These are phyloP conservation scores for Dorcus hopei DNA, from an alignment of 2,888 invertebrate species.

Conservation along the genomic window DNA sequence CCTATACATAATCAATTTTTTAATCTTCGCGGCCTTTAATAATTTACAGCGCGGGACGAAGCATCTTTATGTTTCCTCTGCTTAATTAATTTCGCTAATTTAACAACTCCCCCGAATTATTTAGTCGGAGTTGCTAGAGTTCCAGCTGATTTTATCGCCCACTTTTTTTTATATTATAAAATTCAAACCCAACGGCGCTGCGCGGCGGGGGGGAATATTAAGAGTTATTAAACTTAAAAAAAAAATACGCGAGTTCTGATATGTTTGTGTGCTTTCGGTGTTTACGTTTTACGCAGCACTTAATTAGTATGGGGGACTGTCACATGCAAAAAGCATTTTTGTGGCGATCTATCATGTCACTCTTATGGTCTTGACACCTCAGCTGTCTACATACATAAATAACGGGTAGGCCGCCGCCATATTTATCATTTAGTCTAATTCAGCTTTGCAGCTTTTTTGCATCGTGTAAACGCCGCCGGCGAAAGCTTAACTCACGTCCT, in stretches of 20 bases:
- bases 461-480: too few species aligned
- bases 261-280: not conserved
- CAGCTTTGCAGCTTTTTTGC: too few species aligned
- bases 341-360: conserved; percentile 17
- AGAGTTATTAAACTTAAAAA: not conserved
- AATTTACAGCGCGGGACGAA: not conserved
- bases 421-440: conserved; percentile 1
- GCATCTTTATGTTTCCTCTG: not conserved
- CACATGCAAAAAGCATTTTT: conserved; percentile 14
- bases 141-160: not conserved
- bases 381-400: conserved; percentile 9
- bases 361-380: conserved; percentile 17
- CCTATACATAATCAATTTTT: not conserved
- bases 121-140: not conserved
- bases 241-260: not conserved
- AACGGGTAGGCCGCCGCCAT: conserved; percentile 3
- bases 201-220: not conserved
- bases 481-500: too few species aligned
- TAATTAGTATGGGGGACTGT: conserved; percentile 8
- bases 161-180: not conserved
- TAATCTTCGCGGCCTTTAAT: not conserved
- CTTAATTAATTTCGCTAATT: conserved; percentile 1
- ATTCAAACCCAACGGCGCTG: not conserved
- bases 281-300: not conserved
- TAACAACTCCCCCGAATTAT: not conserved